phyloP scores from a whole-genome alignment of 1,140 invertebrate species.

The Potamilus streckersoni region DNA sequence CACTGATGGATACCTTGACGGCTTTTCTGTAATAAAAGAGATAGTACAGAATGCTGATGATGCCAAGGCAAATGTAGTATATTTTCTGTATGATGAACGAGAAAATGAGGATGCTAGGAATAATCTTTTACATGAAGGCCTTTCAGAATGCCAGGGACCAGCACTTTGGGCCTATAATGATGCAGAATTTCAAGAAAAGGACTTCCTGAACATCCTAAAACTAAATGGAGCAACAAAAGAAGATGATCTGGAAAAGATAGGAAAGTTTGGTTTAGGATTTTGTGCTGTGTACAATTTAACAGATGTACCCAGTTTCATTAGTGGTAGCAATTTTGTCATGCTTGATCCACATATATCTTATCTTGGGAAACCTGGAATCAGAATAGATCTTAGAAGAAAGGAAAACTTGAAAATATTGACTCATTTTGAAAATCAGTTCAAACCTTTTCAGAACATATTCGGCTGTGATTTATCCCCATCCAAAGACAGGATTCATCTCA shows the following conservation, averaged over 20 bases:
- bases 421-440: conserved; percentile 45
- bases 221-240: conserved; percentile 55
- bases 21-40: neutral
- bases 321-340: conserved; percentile 48
- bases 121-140: conserved; percentile 45
- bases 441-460: conserved; percentile 48
- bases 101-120: neutral
- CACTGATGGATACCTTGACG: neutral
- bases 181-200: conserved; percentile 43
- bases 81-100: no score
- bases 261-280: conserved; percentile 60
- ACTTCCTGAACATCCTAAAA: conserved; percentile 48
- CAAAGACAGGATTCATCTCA: conserved; percentile 21
- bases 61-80: neutral
- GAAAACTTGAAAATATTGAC: conserved; percentile 31
- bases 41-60: no score
- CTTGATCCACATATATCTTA: conserved; percentile 59
- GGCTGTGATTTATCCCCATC: conserved; percentile 28
- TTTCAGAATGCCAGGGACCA: conserved; percentile 47
- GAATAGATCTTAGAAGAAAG: conserved; percentile 18
- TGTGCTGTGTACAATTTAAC: conserved; percentile 62
- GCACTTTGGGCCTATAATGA: conserved; percentile 53
- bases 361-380: conserved; percentile 32
- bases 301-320: conserved; percentile 59
- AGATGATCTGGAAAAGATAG: conserved; percentile 49